Evolutionary conservation across 2,797 vertebrate species (phyloP), one percentile per base, ranked within the genome.

Genomic region (Gadopsis marmoratus): DNA sequence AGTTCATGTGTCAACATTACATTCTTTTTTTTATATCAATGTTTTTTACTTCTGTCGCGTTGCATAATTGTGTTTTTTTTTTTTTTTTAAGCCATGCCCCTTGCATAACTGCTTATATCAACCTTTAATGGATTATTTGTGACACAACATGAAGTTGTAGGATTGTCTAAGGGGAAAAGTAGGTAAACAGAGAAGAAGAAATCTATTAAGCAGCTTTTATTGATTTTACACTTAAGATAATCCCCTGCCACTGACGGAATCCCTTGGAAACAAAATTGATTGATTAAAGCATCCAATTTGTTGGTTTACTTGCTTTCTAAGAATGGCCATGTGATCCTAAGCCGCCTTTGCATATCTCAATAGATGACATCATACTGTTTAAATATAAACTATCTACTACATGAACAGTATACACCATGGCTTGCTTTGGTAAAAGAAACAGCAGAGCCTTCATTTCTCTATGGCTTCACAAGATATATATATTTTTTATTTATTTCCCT

Each of bases 161-260:
- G 16, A 59, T 17, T 59, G 43, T 74, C 14, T 39, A 14, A 50
- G 33, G 23, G 37, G 50, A 60, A 65, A 55, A 35, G 68, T 23
- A 33, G 39, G 37, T 16, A 14, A 33, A 61, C 4, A n/a, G 11
- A 45, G 1, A 19, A 68, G 41, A 59, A 29, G 29, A 39, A 37
- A 78, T 76, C 63, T 62, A 23, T 76, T 70, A 26, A 72, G 68
- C 56, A 67, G 76, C 71, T 55, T 61, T 45, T 37, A 89, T 89
- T 88, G 83, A 88, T 86, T 90, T 83, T 82, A 74, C 72, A 71
- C 77, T 88, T 55, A 75, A 76, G 51, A 69, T 84, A 78, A 87
- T 86, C 75, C 74, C 62, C 45, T 66, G 78, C 39, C 69, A 51
- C 74, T 75, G 53, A 79, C 50, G 51, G 23, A 83, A 86, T 76